Evolutionary conservation across 1,140 invertebrate genomes (phyloP).

Genomic region (Popillia japonica): DNA sequence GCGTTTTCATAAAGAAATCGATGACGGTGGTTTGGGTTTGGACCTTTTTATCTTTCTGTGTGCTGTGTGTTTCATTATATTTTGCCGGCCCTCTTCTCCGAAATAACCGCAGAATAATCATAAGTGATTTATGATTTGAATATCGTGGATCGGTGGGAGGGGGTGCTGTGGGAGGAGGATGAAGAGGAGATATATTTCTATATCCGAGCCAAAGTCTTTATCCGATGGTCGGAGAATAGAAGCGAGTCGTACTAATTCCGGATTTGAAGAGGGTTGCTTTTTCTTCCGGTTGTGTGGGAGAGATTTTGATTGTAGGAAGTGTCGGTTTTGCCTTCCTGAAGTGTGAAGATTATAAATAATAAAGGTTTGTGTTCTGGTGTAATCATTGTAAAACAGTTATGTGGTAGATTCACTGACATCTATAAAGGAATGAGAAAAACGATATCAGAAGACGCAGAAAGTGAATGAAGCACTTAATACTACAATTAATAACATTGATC

Average conservation of each 20-base stretch:
- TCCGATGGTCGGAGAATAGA: not conserved
- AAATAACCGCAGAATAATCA: conserved; percentile 15
- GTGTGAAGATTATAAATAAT: no score
- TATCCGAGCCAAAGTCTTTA: not conserved
- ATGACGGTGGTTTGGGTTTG: not conserved
- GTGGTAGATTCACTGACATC: no score
- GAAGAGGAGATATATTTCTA: not conserved
- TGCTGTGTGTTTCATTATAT: conserved; percentile 18
- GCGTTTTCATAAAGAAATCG: conserved; percentile 14
- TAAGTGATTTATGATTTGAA: conserved; percentile 16
- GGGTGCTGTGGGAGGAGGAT: not conserved
- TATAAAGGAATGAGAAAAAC: no score
- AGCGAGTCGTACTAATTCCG: conserved; percentile 7
- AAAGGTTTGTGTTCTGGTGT: no score
- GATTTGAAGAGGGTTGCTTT: not conserved
- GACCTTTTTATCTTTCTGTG: conserved; percentile 5
- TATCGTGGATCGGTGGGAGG: not conserved
- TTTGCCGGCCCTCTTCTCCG: not conserved
- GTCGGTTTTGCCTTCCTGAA: no score
- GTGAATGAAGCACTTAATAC: no score
- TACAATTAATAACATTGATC: no score
- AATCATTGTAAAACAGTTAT: no score
- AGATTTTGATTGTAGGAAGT: not conserved
- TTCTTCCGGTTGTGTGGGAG: not conserved
- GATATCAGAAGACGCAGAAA: no score